Conservation (phyloP, 2,797 vertebrate genomes). For the Sus cebifrons region DNA sequence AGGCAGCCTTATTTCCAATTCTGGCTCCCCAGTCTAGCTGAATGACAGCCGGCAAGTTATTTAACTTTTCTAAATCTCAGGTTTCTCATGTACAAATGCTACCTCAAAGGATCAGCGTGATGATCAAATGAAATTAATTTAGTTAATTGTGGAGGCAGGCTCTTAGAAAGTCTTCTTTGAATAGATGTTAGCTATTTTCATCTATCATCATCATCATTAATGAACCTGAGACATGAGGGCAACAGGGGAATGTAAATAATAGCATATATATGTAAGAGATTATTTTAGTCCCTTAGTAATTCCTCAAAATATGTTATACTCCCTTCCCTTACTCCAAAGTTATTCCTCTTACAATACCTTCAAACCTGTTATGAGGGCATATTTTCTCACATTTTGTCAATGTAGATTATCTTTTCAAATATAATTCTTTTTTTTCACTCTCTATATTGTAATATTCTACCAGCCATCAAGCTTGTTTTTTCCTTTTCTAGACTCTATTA, state of each 20-base stretch:
- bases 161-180: background rate
- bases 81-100: conserved; percentile 21
- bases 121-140: background rate
- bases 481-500: conserved; percentile 45
- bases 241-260: background rate
- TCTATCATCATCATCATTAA: conserved; percentile 11
- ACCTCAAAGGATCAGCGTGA: background rate
- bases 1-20: background rate
- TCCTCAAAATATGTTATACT: conserved; percentile 54
- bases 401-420: conserved; percentile 32
- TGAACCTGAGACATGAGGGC: background rate
- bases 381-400: background rate
- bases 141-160: background rate
- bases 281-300: conserved; percentile 65
- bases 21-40: background rate
- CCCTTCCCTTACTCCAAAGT: background rate
- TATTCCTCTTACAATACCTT: background rate
- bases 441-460: conserved; percentile 36
- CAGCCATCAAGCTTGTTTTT: conserved; percentile 39
- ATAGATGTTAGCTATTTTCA: conserved; percentile 7
- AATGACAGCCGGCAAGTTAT: background rate
- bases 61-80: background rate
- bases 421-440: conserved; percentile 58
- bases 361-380: background rate
- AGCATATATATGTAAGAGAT: background rate